Evolutionary conservation across 2,113 vertebrate species (phyloP).

Genomic region (Cromileptes altivelis): DNA sequence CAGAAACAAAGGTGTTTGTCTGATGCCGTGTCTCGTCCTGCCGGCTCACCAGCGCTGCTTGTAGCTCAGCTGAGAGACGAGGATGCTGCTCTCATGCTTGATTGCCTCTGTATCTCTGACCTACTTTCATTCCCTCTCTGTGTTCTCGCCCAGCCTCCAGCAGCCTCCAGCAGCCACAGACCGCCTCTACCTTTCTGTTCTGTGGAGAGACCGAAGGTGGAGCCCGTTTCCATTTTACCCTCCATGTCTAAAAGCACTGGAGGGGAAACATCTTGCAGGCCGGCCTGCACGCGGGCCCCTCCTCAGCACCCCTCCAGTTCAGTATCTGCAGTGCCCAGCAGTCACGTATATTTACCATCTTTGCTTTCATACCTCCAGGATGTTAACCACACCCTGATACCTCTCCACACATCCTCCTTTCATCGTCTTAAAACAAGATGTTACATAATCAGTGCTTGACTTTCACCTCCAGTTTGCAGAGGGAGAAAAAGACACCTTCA

Average conservation of each 20-base stretch:
- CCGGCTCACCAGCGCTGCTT: conserved; percentile 23
- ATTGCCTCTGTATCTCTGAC: conserved; percentile 78
- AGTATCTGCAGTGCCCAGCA: neutral
- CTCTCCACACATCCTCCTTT: conserved; percentile 4
- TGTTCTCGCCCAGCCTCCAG: conserved; percentile 31
- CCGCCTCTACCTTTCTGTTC: conserved; percentile 50
- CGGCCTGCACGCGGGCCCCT: neutral
- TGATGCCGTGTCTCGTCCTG: neutral
- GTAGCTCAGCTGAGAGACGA: conserved; percentile 55
- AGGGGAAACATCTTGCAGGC: conserved; percentile 35
- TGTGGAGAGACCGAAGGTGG: conserved; percentile 47
- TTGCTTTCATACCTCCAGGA: conserved; percentile 49
- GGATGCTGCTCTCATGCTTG: conserved; percentile 79
- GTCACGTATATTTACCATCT: conserved; percentile 6
- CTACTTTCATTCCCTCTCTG: conserved; percentile 76
- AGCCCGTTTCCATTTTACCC: conserved; percentile 46
- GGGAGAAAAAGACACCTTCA: neutral
- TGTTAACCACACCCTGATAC: conserved; percentile 38
- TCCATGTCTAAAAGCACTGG: conserved; percentile 4
- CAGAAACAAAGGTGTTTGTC: conserved; percentile 17
- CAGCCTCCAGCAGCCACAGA: conserved; percentile 38
- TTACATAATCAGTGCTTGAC: neutral
- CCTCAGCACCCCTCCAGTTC: neutral
- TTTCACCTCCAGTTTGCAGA: conserved; percentile 4
- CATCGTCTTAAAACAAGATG: neutral